Conservation (phyloP, 1,140 invertebrate genomes). For the Drosophila nebulosa region DNA sequence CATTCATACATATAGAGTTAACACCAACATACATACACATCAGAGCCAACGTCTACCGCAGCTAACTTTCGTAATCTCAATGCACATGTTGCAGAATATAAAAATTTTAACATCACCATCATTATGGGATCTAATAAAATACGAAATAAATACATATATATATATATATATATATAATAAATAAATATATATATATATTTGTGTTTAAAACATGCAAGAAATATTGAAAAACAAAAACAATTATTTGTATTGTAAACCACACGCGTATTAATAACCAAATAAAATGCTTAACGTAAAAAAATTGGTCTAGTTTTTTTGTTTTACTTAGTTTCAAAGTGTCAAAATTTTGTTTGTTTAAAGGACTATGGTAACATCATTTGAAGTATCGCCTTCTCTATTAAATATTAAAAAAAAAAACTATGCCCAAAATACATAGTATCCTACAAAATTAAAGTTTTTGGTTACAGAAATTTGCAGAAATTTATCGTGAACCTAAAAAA, state of each 20-base stretch:
- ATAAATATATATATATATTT: slow-evolving; percentile 63
- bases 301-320: too few species aligned
- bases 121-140: slow-evolving; percentile 57
- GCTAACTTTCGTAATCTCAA: slow-evolving; percentile 68
- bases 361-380: too few species aligned
- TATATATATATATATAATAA: slow-evolving; percentile 55
- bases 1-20: slow-evolving; percentile 13
- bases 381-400: too few species aligned
- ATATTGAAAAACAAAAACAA: slow-evolving; percentile 42
- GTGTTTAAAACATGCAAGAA: slow-evolving; percentile 71
- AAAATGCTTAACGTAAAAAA: slow-evolving; percentile 71
- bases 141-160: slow-evolving; percentile 43
- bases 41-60: slow-evolving; percentile 43
- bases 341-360: too few species aligned
- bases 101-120: slow-evolving; percentile 61
- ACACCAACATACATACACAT: slow-evolving; percentile 19
- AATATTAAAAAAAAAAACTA: too few species aligned
- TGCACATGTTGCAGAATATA: slow-evolving; percentile 62
- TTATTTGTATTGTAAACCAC: slow-evolving; percentile 80
- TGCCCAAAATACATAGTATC: too few species aligned
- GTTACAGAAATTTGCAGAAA: too few species aligned
- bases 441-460: too few species aligned
- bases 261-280: slow-evolving; percentile 80
- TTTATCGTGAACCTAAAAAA: too few species aligned
- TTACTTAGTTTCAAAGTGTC: too few species aligned